Evolutionary conservation across 2,797 vertebrate species (phyloP).

Genomic region (Cyclopterus lumpus): DNA sequence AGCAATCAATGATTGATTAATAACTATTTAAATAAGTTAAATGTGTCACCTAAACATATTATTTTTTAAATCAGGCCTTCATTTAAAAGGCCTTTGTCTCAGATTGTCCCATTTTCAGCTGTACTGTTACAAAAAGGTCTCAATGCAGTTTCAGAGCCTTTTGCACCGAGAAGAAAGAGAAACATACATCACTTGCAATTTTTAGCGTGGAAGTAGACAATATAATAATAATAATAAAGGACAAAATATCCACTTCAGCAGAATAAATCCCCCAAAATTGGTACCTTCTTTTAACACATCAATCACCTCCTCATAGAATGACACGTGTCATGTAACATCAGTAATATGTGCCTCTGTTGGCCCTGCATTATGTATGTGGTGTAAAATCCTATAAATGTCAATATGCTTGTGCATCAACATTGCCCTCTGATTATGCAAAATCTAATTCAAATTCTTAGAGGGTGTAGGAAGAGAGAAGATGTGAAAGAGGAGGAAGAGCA

Average conservation of each 20-base stretch:
- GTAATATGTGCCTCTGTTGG: slow-evolving; percentile 43
- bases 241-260: slow-evolving; percentile 47
- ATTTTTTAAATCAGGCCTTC: slow-evolving; percentile 8
- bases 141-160: slow-evolving; percentile 44
- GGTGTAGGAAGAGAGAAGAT: slow-evolving; percentile 59
- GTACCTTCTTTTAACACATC: slow-evolving; percentile 46
- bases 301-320: slow-evolving; percentile 20
- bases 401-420: slow-evolving; percentile 44
- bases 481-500: slow-evolving; percentile 50
- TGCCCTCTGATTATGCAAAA: slow-evolving; percentile 68
- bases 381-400: slow-evolving; percentile 74
- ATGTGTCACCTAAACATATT: slow-evolving; percentile 1
- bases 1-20: neutral
- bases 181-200: slow-evolving; percentile 32
- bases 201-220: slow-evolving; percentile 30
- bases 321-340: slow-evolving; percentile 46
- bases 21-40: no score
- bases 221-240: slow-evolving; percentile 36
- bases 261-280: slow-evolving; percentile 65
- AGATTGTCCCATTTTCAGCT: slow-evolving; percentile 35
- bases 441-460: slow-evolving; percentile 66
- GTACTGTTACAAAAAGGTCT: slow-evolving; percentile 24
- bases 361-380: slow-evolving; percentile 50
- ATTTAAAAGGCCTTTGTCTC: slow-evolving; percentile 41
- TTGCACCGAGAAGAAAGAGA: slow-evolving; percentile 39